Percentiles rank a stretch among this genome's conserved stretches.
Conservation (phyloP, 2,888 invertebrate genomes). For the Tolmerus cingulatus region DNA sequence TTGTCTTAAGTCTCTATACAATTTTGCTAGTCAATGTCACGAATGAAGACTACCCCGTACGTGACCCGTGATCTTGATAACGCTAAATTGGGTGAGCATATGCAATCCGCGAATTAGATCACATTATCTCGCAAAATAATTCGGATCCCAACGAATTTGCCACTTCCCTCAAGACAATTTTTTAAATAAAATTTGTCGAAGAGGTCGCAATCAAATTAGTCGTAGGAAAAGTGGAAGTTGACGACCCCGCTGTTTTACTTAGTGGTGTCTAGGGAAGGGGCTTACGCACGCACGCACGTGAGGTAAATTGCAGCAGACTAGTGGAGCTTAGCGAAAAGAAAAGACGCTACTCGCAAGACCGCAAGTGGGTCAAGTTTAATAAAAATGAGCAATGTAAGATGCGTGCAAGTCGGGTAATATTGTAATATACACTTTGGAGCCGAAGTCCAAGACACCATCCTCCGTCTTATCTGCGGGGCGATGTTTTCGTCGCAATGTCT, state of each 20-base stretch:
- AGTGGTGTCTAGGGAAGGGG: background rate
- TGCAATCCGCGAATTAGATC: background rate
- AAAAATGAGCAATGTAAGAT: background rate
- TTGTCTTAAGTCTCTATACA: background rate
- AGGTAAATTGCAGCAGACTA: background rate
- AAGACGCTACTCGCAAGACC: background rate
- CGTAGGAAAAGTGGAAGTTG: background rate
- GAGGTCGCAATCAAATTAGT: background rate
- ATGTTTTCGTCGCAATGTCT: background rate
- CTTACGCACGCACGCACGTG: background rate
- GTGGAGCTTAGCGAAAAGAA: background rate
- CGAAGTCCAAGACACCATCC: background rate
- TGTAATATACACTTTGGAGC: background rate
- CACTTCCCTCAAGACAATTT: background rate
- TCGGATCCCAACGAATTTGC: background rate
- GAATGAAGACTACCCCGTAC: background rate
- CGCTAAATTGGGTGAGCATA: background rate
- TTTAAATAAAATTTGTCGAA: background rate
- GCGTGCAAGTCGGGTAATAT: background rate
- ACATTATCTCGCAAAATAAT: conserved; percentile 12
- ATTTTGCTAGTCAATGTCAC: background rate
- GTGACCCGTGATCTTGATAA: conserved; percentile 22
- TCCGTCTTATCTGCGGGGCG: background rate
- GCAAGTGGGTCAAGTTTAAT: conserved; percentile 25
- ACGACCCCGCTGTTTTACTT: background rate